Evolutionary conservation across 2,888 invertebrate genomes (phyloP).

Genomic region (Cheilosia soror): DNA sequence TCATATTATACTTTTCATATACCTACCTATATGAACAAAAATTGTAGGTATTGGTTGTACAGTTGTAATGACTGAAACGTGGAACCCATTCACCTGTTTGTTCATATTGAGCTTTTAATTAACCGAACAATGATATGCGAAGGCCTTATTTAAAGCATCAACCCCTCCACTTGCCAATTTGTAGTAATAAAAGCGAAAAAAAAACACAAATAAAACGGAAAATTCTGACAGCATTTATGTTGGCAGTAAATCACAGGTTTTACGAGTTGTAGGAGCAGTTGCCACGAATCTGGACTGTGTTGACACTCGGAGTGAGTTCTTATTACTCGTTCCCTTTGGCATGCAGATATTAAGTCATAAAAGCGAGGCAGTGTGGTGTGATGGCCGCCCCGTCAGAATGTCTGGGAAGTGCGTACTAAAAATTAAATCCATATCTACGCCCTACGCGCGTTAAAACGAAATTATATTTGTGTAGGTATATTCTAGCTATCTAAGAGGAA

Average conservation of each 20-base stretch:
- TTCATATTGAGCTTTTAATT: conserved; percentile 65
- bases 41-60: conserved; percentile 36
- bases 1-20: conserved; percentile 10
- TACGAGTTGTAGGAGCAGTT: conserved; percentile 59
- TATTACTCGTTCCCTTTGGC: conserved; percentile 55
- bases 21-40: conserved; percentile 25
- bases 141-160: neutral
- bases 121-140: conserved; percentile 55
- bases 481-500: neutral
- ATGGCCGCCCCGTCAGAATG: conserved; percentile 36
- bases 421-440: conserved; percentile 32
- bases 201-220: conserved; percentile 25
- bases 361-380: conserved; percentile 29
- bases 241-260: conserved; percentile 69
- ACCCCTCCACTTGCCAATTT: neutral
- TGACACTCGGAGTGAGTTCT: conserved; percentile 60
- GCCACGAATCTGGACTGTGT: conserved; percentile 34
- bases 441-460: neutral
- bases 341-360: conserved; percentile 75
- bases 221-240: conserved; percentile 69
- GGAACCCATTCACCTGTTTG: conserved; percentile 67
- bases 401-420: conserved; percentile 64
- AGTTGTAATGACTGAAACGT: conserved; percentile 7
- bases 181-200: conserved; percentile 1
- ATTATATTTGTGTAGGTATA: neutral